These are phyloP conservation scores for Augochlora pura DNA, from an alignment of 1,140 invertebrate species.

Conservation along the genomic window DNA sequence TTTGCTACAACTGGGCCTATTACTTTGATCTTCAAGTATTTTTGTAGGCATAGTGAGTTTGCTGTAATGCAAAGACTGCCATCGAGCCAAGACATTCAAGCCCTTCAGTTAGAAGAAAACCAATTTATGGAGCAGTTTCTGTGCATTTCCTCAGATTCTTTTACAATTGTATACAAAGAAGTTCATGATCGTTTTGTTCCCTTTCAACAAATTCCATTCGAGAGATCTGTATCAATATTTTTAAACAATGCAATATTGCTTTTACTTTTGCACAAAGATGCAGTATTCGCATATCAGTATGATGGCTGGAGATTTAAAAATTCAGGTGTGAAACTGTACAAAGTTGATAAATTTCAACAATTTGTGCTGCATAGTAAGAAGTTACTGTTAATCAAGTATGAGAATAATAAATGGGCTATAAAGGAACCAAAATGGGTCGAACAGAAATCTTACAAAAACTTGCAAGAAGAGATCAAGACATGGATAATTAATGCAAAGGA, in stretches of 20 bases:
- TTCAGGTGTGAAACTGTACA: constrained; percentile 41
- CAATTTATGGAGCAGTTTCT: constrained; percentile 59
- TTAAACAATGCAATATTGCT: constrained; percentile 50
- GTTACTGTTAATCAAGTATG: constrained; percentile 21
- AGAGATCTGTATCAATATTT: constrained; percentile 29
- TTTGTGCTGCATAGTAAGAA: constrained; percentile 17
- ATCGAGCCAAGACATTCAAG: constrained; percentile 27
- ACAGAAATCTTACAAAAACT: constrained; percentile 45
- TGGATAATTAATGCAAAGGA: constrained; percentile 55
- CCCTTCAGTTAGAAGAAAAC: constrained; percentile 44
- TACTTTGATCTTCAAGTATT: constrained; percentile 48
- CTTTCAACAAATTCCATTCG: constrained; percentile 72
- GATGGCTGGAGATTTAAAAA: constrained; percentile 77
- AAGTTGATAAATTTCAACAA: constrained; percentile 17
- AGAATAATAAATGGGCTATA: constrained; percentile 48
- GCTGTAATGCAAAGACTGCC: constrained; percentile 50
- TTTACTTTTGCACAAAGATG: constrained; percentile 29
- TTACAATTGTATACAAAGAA: constrained; percentile 74
- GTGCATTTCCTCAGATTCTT: constrained; percentile 35
- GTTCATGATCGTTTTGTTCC: constrained; percentile 72
- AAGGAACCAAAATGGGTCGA: constrained; percentile 43
- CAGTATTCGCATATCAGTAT: constrained; percentile 72
- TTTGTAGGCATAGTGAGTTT: constrained; percentile 49
- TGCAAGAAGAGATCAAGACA: constrained; percentile 54
- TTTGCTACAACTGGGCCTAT: constrained; percentile 27